Evolutionary conservation across 2,113 vertebrate genomes (phyloP).

Genomic region (Gobio gobio): DNA sequence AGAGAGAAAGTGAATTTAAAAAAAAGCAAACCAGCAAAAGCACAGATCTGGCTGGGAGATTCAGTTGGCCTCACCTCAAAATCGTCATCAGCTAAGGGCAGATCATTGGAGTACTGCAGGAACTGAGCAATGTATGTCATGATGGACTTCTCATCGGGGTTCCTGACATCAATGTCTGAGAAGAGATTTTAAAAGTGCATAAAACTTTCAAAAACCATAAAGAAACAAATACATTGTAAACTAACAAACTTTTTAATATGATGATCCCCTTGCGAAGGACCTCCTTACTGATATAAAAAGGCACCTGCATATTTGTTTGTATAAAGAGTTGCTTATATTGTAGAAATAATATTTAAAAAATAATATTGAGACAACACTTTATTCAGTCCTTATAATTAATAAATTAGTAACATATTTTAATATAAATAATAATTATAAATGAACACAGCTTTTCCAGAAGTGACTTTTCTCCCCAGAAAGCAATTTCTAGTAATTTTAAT

Average conservation of each 20-base stretch:
- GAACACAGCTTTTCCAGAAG: background rate
- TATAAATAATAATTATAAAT: too few relatives aligned
- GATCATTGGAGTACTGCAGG: slow-evolving; percentile 84
- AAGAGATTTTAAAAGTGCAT: background rate
- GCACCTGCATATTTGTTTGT: background rate
- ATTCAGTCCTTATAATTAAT: too few relatives aligned
- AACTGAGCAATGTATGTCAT: slow-evolving; percentile 95
- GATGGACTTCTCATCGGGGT: slow-evolving; percentile 93
- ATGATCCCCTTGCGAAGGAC: background rate
- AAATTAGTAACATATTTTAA: too few relatives aligned
- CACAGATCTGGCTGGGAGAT: background rate
- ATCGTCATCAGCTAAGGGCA: slow-evolving; percentile 65
- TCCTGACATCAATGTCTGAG: slow-evolving; percentile 83
- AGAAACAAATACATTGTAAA: background rate
- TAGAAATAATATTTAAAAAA: background rate
- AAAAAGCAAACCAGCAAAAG: background rate
- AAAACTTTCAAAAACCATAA: background rate
- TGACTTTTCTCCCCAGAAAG: background rate
- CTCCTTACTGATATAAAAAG: background rate
- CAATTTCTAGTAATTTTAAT: too few relatives aligned
- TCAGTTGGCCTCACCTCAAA: slow-evolving; percentile 74
- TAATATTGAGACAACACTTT: too few relatives aligned
- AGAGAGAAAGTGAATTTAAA: background rate
- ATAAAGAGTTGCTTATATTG: background rate
- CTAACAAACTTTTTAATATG: background rate